Conservation (phyloP, 1,140 invertebrate species). For the Aleiodes sp. region DNA sequence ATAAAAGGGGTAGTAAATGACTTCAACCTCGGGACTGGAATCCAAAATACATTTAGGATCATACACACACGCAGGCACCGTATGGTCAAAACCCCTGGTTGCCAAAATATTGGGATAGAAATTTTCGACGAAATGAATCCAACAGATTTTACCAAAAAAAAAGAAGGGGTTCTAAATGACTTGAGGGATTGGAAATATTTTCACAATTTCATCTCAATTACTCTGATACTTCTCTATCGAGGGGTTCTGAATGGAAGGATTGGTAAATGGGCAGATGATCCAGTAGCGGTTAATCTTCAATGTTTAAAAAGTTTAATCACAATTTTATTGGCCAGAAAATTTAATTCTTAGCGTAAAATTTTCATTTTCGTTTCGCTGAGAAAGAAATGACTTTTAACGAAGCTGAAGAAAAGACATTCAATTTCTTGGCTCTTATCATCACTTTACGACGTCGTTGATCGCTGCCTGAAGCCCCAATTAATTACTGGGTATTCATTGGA, state of each 20-base stretch:
- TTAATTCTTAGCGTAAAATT: constrained; percentile 36
- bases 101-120: constrained; percentile 60
- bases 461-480: constrained; percentile 36
- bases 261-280: not conserved
- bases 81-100: constrained; percentile 54
- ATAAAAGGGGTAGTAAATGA: constrained; percentile 64
- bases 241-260: not conserved
- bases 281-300: not conserved
- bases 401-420: constrained; percentile 34
- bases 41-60: constrained; percentile 42
- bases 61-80: too few species aligned
- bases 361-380: constrained; percentile 7
- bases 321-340: constrained; percentile 39
- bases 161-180: constrained; percentile 19
- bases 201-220: too few species aligned
- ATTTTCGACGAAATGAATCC: constrained; percentile 46
- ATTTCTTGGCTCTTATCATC: constrained; percentile 39
- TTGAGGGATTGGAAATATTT: too few species aligned
- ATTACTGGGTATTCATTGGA: constrained; percentile 31
- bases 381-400: not conserved
- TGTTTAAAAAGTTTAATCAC: not conserved
- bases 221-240: too few species aligned
- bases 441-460: constrained; percentile 41
- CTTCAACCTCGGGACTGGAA: constrained; percentile 42
- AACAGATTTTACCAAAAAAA: constrained; percentile 47